Percentiles rank a stretch among this genome's conserved stretches.
phyloP scores from a whole-genome alignment of 35 echinoderm and acorn worm genomes.

The Ophioderma brevispina region DNA sequence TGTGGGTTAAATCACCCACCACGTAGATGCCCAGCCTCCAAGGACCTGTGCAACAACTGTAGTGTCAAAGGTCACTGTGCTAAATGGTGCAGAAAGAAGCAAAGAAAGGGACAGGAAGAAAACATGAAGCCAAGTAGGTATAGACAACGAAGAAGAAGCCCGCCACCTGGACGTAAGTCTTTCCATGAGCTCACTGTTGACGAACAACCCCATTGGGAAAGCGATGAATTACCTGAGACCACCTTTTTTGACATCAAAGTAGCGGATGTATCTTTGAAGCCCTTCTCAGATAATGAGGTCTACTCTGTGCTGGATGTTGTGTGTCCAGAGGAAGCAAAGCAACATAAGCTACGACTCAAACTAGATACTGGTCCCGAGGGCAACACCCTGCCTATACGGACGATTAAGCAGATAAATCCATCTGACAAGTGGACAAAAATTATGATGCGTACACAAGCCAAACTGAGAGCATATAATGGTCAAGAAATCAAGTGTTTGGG shows the following conservation, averaged over 20 bases:
- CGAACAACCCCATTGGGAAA: not conserved
- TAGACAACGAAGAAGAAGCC: not conserved
- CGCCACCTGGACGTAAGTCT: not conserved
- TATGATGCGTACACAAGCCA: not conserved
- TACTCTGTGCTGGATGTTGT: not conserved
- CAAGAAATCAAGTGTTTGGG: slow-evolving; percentile 20
- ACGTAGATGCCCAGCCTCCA: slow-evolving; percentile 48
- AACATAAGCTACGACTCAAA: not conserved
- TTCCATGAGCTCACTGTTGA: not conserved
- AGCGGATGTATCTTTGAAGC: not conserved
- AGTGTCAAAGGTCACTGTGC: slow-evolving; percentile 33
- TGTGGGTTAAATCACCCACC: slow-evolving; percentile 55
- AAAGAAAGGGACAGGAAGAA: not conserved
- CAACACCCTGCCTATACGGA: slow-evolving; percentile 39
- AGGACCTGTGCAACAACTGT: slow-evolving; percentile 53
- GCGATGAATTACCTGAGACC: not conserved
- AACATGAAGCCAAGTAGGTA: not conserved
- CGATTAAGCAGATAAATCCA: too few relatives aligned
- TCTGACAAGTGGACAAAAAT: not conserved
- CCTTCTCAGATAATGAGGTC: not conserved
- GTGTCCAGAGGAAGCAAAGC: not conserved
- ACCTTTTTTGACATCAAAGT: not conserved
- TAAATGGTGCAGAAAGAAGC: slow-evolving; percentile 33
- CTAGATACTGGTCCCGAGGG: slow-evolving; percentile 2
- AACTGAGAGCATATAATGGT: slow-evolving; percentile 9